phyloP scores from a whole-genome alignment of 2,797 vertebrate genomes.

The Benthosema pterotum region DNA sequence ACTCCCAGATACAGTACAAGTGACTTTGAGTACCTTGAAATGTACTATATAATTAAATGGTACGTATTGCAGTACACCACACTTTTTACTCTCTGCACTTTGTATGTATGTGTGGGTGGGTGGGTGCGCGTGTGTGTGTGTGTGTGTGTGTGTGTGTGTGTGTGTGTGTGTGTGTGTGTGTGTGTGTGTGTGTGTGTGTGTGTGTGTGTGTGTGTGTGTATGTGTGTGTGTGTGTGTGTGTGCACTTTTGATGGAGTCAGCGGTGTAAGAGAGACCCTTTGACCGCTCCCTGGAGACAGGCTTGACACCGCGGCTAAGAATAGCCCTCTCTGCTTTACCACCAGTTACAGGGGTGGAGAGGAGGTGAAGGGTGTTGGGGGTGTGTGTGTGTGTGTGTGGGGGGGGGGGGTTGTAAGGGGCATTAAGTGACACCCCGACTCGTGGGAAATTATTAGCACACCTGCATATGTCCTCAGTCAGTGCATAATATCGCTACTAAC shows the following conservation, averaged over 20 bases:
- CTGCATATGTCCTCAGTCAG: constrained; percentile 42
- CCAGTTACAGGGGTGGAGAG: constrained; percentile 11
- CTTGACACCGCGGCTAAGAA: constrained; percentile 76
- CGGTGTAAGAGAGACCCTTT: constrained; percentile 52
- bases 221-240: background rate
- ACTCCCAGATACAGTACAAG: background rate
- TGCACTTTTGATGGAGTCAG: constrained; percentile 29
- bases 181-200: constrained; percentile 18
- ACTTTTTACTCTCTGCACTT: background rate
- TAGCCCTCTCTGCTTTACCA: constrained; percentile 58
- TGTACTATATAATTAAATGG: no score
- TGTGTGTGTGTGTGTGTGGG: no score
- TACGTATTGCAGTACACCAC: no score
- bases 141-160: constrained; percentile 22
- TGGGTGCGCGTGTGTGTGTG: constrained; percentile 29
- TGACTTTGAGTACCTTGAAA: no score
- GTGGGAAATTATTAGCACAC: constrained; percentile 49
- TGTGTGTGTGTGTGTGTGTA: constrained; percentile 10
- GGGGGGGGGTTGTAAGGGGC: constrained; percentile 21
- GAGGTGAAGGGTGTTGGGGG: constrained; percentile 4
- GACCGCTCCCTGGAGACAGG: constrained; percentile 64
- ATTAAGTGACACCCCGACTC: constrained; percentile 39
- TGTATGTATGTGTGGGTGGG: no score
- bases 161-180: constrained; percentile 21
- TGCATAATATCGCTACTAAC: constrained; percentile 62